Evolutionary conservation across 2,888 invertebrate genomes (phyloP).

Genomic region (Malthinus flaveolus): DNA sequence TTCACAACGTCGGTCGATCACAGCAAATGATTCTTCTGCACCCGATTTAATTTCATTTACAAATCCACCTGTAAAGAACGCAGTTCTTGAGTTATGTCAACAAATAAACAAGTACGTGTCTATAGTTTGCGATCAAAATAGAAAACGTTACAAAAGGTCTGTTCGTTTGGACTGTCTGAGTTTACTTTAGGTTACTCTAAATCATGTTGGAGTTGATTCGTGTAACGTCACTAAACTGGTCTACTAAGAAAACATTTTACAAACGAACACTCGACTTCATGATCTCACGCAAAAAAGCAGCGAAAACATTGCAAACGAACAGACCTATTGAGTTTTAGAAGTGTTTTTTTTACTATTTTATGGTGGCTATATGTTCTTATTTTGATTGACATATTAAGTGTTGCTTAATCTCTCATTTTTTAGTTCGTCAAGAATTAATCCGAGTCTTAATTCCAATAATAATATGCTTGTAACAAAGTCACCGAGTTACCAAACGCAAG

Average conservation of each 20-base stretch:
- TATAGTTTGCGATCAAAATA: neutral
- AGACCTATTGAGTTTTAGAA: no score
- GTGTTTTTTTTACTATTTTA: no score
- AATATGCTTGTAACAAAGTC: conserved; percentile 4
- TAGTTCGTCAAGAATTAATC: conserved; percentile 1
- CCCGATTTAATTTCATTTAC: conserved; percentile 74
- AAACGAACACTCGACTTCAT: no score
- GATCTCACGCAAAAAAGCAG: no score
- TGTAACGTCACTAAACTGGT: no score
- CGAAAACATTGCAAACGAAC: no score
- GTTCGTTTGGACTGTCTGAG: no score
- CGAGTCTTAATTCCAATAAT: neutral
- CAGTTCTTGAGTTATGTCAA: conserved; percentile 31
- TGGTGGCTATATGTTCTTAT: neutral
- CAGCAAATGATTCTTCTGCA: conserved; percentile 50
- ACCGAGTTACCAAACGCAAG: conserved; percentile 8
- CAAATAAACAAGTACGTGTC: conserved; percentile 28
- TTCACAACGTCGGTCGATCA: conserved; percentile 21
- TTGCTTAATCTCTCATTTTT: neutral
- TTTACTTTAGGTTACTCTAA: no score
- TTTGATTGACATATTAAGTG: neutral
- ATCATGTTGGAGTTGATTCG: no score
- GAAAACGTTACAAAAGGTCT: neutral
- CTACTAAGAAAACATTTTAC: no score
- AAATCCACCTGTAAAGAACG: conserved; percentile 56